Base-by-base conservation (phyloP, 2,113 vertebrate species). In the Bubo blakistoni region DNA sequence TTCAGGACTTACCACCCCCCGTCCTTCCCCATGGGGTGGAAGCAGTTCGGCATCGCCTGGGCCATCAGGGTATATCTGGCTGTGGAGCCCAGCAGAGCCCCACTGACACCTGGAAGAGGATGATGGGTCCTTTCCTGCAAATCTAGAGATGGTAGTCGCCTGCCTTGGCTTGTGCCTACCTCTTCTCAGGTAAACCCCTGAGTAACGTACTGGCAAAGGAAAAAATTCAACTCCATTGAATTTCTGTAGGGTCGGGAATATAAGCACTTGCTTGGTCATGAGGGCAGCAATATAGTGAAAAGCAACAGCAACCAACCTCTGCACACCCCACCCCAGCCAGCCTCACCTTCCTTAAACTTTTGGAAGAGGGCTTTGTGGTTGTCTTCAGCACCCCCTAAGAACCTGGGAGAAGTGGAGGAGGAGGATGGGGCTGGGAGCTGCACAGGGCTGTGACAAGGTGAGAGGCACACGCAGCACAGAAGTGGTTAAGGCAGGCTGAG, bases 301-400 rank as follows among this genome's bases (percentile, higher is more conserved):
- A 67, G 24, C 65, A 85, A 18, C 29, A 82, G 58, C 51, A 79
- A 22, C 32, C 21, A 36, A 51, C 42, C 29, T 42, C 32, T 63
- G 57, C 20, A 95, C 36, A 15, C 2, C 1, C 13, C 10, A 17
- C 34, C 10, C 16, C 0, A 0, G 34, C 20, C 71, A 80, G 47
- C 29, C 69, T 62, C 84, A 54, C 55, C 94, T 38, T 81, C 77
- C 78, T 83, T 38, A 57, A 24, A 38, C 69, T 62, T 78, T 51
- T 0, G 0, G 61, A 63, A 73, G 27, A 81, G 38, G n/a, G 11
- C 22, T 77, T 81, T 54, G 83, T 4, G 4, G 19, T 70, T 71
- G 57, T 55, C 18, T 72, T 57, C 51, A 70, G 86, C 49, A 46
- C 20, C 36, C 58, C 46, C 49, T 1, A 42, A 70, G 20, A 71